phyloP scores from a whole-genome alignment of 2,888 invertebrate genomes.

The Drosophila tanythrix region DNA sequence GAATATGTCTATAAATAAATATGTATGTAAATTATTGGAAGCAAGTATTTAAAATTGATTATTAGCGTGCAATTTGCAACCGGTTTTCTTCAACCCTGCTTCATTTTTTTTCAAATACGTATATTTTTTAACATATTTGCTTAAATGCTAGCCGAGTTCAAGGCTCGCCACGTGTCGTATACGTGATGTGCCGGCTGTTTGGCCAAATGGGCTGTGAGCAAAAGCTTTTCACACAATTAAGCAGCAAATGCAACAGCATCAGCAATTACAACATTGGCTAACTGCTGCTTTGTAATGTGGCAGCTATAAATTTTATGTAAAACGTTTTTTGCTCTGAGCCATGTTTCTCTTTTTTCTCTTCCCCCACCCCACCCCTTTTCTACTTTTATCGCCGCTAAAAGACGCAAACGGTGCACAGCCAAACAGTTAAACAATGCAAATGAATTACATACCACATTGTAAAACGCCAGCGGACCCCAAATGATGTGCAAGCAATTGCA shows the following conservation, averaged over 20 bases:
- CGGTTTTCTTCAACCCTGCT: conserved; percentile 45
- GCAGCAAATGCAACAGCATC: conserved; percentile 41
- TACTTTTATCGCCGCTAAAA: conserved; percentile 49
- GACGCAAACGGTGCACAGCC: conserved; percentile 71
- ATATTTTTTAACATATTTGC: not conserved
- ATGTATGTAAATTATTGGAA: not conserved
- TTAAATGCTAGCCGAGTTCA: conserved; percentile 69
- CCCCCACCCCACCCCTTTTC: not conserved
- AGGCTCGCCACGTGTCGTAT: conserved; percentile 77
- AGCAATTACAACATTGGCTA: conserved; percentile 63
- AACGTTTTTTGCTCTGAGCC: conserved; percentile 65
- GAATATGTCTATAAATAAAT: not conserved
- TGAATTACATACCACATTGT: conserved; percentile 69
- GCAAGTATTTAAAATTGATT: not conserved
- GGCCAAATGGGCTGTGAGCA: conserved; percentile 38
- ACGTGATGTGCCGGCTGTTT: conserved; percentile 65
- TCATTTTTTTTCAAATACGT: conserved; percentile 2
- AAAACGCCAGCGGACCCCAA: conserved; percentile 43
- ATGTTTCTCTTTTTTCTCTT: conserved; percentile 24
- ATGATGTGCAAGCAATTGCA: conserved; percentile 73
- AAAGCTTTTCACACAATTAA: conserved; percentile 76
- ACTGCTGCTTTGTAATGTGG: conserved; percentile 75
- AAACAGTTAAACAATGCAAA: conserved; percentile 80
- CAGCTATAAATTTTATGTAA: conserved; percentile 81
- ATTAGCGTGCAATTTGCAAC: conserved; percentile 44